These are phyloP conservation scores for Paramacrobiotus metropolitanus DNA, from an alignment of 1,140 invertebrate genomes.

Conservation along the genomic window DNA sequence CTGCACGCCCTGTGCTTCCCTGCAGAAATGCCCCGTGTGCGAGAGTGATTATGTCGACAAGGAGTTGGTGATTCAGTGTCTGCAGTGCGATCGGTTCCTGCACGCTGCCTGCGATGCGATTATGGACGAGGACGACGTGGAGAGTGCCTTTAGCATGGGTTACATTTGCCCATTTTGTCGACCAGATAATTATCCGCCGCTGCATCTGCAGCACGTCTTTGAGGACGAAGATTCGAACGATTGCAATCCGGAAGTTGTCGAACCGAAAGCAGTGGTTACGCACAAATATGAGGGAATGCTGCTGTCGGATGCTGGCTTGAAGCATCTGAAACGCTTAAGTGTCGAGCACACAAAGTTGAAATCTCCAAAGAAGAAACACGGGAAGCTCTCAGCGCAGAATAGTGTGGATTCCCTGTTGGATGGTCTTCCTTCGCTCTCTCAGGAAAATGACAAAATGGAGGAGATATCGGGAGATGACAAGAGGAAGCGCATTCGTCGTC, in stretches of 20 bases:
- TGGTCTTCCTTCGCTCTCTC: neutral
- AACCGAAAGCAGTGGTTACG: neutral
- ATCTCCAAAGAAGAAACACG: conserved; percentile 9
- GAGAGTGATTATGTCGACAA: conserved; percentile 54
- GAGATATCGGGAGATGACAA: conserved; percentile 7
- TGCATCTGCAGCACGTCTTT: conserved; percentile 31
- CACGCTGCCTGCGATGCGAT: conserved; percentile 78
- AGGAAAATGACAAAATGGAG: conserved; percentile 1
- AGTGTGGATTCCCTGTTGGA: neutral
- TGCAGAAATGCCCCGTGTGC: conserved; percentile 60
- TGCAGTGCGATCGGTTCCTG: conserved; percentile 71
- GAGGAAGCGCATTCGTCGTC: conserved; percentile 9
- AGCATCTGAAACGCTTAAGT: conserved; percentile 45
- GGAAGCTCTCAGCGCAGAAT: neutral
- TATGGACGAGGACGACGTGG: conserved; percentile 61
- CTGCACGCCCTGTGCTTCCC: conserved; percentile 77
- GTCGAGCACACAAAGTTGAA: conserved; percentile 36
- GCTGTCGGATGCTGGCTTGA: conserved; percentile 50
- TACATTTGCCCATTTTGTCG: conserved; percentile 73
- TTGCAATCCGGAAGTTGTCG: conserved; percentile 3
- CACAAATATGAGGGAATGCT: conserved; percentile 43
- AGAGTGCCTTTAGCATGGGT: conserved; percentile 46
- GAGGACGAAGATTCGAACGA: conserved; percentile 3
- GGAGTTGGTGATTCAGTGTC: conserved; percentile 84
- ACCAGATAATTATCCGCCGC: conserved; percentile 44